Percentiles rank a stretch among this genome's conserved stretches.
These are phyloP conservation scores for Rhorus exstirpatorius DNA, from an alignment of 2,888 invertebrate species.

Conservation along the genomic window DNA sequence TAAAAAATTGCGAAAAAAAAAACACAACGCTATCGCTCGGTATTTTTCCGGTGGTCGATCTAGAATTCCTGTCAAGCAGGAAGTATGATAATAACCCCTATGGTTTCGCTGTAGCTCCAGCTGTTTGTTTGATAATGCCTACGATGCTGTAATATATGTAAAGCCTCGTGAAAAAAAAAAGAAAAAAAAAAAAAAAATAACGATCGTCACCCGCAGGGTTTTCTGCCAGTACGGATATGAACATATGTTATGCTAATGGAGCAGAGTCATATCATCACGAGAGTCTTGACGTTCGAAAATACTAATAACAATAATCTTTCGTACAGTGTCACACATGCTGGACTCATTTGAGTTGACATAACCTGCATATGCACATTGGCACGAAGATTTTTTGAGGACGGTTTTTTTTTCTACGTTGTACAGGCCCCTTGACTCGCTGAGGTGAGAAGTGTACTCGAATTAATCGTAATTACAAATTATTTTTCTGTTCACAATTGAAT, in stretches of 20 bases:
- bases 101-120: slow-evolving; percentile 75
- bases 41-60: slow-evolving; percentile 68
- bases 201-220: slow-evolving; percentile 56
- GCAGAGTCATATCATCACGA: slow-evolving; percentile 38
- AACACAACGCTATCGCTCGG: slow-evolving; percentile 54
- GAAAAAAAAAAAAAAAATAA: slow-evolving; percentile 25
- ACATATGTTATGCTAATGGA: slow-evolving; percentile 71
- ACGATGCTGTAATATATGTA: slow-evolving; percentile 77
- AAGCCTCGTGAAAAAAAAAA: slow-evolving; percentile 52
- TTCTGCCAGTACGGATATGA: slow-evolving; percentile 44
- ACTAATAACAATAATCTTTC: slow-evolving; percentile 31
- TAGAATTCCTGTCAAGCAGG: slow-evolving; percentile 71
- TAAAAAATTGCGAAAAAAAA: slow-evolving; percentile 11
- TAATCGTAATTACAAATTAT: background rate
- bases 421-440: background rate
- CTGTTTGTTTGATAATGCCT: slow-evolving; percentile 77
- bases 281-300: slow-evolving; percentile 47
- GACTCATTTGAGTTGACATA: slow-evolving; percentile 36
- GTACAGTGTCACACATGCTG: slow-evolving; percentile 41
- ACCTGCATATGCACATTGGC: slow-evolving; percentile 36
- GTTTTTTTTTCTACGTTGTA: slow-evolving; percentile 9
- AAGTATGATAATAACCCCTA: slow-evolving; percentile 82
- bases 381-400: slow-evolving; percentile 5
- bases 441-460: slow-evolving; percentile 6
- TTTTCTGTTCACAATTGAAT: background rate